Evolutionary conservation across 2,113 vertebrate genomes (phyloP).

Genomic region (Pseudopodoces humilis): DNA sequence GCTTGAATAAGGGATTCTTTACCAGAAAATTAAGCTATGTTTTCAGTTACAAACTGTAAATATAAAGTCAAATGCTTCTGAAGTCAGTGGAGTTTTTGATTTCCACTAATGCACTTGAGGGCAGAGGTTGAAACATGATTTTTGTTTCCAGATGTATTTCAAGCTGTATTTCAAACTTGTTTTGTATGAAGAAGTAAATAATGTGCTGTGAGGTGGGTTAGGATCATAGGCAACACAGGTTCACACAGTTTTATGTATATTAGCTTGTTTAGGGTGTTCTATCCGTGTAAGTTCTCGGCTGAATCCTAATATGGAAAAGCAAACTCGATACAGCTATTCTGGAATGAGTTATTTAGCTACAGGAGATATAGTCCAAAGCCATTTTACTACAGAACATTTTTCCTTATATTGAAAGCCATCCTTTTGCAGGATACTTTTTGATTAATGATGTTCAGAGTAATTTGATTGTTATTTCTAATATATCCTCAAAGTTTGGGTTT

Average conservation of each 20-base stretch:
- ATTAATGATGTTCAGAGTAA: neutral
- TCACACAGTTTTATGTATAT: neutral
- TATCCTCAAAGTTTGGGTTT: neutral
- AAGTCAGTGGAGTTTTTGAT: neutral
- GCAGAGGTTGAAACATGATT: neutral
- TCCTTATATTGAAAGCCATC: neutral
- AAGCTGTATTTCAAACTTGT: neutral
- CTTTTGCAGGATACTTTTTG: neutral
- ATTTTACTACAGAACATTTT: neutral
- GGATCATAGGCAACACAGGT: neutral
- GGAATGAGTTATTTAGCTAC: neutral
- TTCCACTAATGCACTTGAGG: neutral
- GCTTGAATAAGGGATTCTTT: neutral
- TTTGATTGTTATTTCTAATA: neutral
- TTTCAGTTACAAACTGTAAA: neutral
- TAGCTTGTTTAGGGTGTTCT: neutral
- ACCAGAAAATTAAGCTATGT: neutral
- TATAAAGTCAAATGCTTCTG: neutral
- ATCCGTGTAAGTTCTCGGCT: neutral
- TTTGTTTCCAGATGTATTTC: neutral
- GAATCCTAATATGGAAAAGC: neutral
- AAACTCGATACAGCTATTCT: neutral
- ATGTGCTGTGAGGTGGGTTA: neutral
- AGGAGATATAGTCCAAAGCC: neutral
- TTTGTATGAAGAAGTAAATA: neutral